Base-by-base conservation (phyloP, 2,888 invertebrate species). In the Aleiodes leptofemur region DNA sequence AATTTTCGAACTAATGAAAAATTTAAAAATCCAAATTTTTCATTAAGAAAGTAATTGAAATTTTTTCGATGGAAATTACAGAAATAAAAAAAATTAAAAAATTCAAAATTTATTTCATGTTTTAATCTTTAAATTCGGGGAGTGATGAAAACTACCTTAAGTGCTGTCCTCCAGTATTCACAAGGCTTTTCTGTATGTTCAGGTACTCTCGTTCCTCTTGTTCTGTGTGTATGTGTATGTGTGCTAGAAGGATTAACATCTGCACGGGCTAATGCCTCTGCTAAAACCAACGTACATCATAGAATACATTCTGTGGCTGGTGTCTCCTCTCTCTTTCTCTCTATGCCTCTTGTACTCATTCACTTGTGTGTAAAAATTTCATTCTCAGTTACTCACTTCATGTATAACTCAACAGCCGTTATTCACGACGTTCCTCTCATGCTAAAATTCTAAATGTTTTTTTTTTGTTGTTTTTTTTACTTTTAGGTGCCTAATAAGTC, bases 231-330 rank as follows among this genome's bases (percentile, higher is more conserved):
- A 2, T 23, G 23, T 23, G 23, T 23, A 23, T 70, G 70, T 70
- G 43, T 70, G 43, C 56, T 56, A 13, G 56, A 48, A 48, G 57
- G 70, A 70, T 70, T 70, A 70, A 70, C 70, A 70, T 70, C 57
- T 56, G 57, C 70, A 13, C 4, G 43, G 16, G 57, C 23, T 56
- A 70, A 57, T 48, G 56, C 56, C 14, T 70, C 43, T 56, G 70
- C 70, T 70, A 70, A 70, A 70, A 70, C 56, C 16, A 48, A 31
- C 43, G 43, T 61, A 61, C 61, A 61, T 61, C 23, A 66, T 50
- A 23, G 16, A 16, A n/a, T 56, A 29, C 66, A n/a, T 48, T 43
- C 7, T 43, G 23, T 8, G 23, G 23, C 23, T 23, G 23, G 23
- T 23, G 23, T 23, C 23, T 23, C 23, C 64, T 14, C 16, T 64